phyloP scores from a whole-genome alignment of 2,888 invertebrate species.

The Tenthredo amoena region DNA sequence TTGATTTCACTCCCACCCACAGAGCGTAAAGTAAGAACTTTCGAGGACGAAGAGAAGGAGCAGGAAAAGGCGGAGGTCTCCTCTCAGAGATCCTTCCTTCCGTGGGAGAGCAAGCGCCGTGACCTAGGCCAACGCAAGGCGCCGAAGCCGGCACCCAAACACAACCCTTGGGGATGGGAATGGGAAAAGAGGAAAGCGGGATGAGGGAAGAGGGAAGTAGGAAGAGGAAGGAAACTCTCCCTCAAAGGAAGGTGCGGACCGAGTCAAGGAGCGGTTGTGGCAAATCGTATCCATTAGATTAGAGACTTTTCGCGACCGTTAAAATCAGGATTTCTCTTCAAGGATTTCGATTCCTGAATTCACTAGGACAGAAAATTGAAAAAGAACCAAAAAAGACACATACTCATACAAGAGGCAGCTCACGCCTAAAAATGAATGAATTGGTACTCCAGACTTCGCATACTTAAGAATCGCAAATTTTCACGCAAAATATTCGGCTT shows the following conservation, averaged over 20 bases:
- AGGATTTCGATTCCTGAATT: background rate
- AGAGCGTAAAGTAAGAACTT: constrained; percentile 47
- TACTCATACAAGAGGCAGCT: background rate
- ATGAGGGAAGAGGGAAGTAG: background rate
- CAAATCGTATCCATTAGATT: background rate
- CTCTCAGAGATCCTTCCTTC: constrained; percentile 63
- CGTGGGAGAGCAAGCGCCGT: constrained; percentile 61
- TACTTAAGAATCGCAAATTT: background rate
- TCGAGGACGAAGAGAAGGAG: constrained; percentile 35
- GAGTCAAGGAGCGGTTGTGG: background rate
- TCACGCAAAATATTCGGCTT: background rate
- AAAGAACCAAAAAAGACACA: background rate
- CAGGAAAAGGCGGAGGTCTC: constrained; percentile 45
- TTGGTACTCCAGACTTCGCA: background rate
- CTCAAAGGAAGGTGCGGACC: constrained; percentile 10
- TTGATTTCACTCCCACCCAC: constrained; percentile 53
- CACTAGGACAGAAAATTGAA: background rate
- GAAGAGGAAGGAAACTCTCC: background rate
- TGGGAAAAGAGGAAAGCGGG: background rate
- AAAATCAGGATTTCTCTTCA: background rate
- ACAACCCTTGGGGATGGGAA: constrained; percentile 64
- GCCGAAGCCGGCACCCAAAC: constrained; percentile 66
- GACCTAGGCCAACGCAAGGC: constrained; percentile 64
- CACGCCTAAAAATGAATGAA: background rate
- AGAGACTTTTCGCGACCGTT: background rate